Percentiles rank a stretch among this genome's conserved stretches.
Conservation (phyloP, 1,140 invertebrate species). For the Drosophila ambigua region DNA sequence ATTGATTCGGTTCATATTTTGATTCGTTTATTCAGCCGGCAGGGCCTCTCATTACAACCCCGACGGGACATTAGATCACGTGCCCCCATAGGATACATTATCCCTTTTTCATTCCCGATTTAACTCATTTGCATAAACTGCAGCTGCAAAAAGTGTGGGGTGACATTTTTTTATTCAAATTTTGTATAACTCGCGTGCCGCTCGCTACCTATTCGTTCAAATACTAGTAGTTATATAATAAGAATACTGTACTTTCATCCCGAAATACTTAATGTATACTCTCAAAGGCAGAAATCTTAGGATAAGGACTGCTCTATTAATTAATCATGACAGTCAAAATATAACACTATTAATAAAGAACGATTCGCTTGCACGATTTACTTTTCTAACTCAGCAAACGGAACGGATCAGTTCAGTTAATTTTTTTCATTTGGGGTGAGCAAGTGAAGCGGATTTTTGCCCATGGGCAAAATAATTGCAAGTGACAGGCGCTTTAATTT, state of each 20-base stretch:
- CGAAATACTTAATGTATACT: too few relatives aligned
- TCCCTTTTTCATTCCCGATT: conserved; percentile 4
- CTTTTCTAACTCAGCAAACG: conserved; percentile 35
- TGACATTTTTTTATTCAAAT: conserved; percentile 33
- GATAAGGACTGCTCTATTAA: conserved; percentile 32
- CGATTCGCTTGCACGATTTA: conserved; percentile 16
- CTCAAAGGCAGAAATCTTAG: too few relatives aligned
- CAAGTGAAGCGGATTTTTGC: conserved; percentile 52
- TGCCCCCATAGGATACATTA: too few relatives aligned
- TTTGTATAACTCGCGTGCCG: not conserved
- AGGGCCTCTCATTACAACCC: not conserved
- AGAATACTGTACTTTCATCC: too few relatives aligned
- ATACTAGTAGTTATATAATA: too few relatives aligned
- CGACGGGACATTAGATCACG: conserved; percentile 15
- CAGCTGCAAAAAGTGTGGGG: conserved; percentile 53
- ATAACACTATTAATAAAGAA: conserved; percentile 62
- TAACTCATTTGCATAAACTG: conserved; percentile 62
- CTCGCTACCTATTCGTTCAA: too few relatives aligned
- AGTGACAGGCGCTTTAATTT: conserved; percentile 81
- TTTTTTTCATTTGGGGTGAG: conserved; percentile 34
- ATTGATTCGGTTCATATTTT: too few relatives aligned
- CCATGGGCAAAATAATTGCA: conserved; percentile 71
- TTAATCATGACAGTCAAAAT: conserved; percentile 42
- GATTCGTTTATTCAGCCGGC: too few relatives aligned
- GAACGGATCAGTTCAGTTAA: conserved; percentile 58